Conservation (phyloP, 1,140 invertebrate genomes). For the Conopomorpha cramerella region DNA sequence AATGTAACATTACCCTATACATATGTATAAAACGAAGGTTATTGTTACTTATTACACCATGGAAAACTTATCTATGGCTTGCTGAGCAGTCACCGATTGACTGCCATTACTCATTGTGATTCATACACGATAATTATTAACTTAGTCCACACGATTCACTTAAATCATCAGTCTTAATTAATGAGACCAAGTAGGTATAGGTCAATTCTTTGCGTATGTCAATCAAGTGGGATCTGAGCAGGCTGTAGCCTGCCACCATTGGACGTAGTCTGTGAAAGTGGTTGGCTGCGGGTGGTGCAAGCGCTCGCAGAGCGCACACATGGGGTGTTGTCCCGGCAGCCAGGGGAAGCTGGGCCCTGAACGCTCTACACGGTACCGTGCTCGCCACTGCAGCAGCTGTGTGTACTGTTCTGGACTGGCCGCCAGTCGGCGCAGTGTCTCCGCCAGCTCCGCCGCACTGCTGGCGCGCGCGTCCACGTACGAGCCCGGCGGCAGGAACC, state of each 20-base stretch:
- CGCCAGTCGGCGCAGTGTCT: neutral
- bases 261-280: neutral
- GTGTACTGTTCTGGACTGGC: neutral
- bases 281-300: neutral
- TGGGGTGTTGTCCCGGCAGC: neutral
- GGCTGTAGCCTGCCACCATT: neutral
- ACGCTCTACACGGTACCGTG: neutral
- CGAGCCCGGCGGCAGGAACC: conserved; percentile 27
- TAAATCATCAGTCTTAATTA: too few relatives aligned
- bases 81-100: too few relatives aligned
- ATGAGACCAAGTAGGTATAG: too few relatives aligned
- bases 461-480: conserved; percentile 61
- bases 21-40: too few relatives aligned
- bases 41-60: too few relatives aligned
- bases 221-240: too few relatives aligned
- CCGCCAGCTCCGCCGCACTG: neutral
- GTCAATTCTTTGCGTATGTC: too few relatives aligned
- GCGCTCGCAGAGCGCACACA: neutral
- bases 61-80: too few relatives aligned
- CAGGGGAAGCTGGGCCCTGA: neutral
- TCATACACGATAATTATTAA: too few relatives aligned
- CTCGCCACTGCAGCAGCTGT: neutral
- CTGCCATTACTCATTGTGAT: too few relatives aligned
- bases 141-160: too few relatives aligned
- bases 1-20: too few relatives aligned